Conservation (phyloP, 2,113 vertebrate species). For the Ardeotis arabs region DNA sequence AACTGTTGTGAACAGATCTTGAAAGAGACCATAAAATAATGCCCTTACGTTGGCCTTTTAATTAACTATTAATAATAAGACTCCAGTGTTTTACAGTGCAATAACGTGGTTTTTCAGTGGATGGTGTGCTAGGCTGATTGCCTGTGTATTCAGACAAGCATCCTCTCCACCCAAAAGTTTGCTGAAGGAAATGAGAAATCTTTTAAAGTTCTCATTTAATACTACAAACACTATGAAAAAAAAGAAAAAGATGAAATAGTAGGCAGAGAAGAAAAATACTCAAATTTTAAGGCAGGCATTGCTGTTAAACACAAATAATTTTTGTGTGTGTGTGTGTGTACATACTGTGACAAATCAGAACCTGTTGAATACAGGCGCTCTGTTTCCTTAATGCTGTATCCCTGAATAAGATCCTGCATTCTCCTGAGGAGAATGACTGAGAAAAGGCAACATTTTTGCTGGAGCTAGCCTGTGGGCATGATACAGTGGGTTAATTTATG, state of each 20-base stretch:
- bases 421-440: not conserved
- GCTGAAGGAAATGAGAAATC: not conserved
- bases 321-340: not conserved
- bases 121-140: slow-evolving; percentile 9
- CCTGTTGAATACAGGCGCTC: not conserved
- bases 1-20: slow-evolving; percentile 28
- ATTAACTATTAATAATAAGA: slow-evolving; percentile 61
- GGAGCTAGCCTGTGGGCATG: not conserved
- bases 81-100: slow-evolving; percentile 44
- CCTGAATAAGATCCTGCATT: not conserved
- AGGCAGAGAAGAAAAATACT: not conserved
- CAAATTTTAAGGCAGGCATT: not conserved
- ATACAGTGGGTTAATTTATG: not conserved
- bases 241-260: not conserved
- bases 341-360: not conserved
- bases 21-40: slow-evolving; percentile 62
- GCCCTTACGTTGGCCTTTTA: slow-evolving; percentile 60
- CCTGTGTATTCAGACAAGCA: slow-evolving; percentile 45
- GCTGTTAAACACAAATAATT: not conserved
- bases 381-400: not conserved
- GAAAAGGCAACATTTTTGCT: not conserved
- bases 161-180: not conserved
- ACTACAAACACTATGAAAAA: not conserved
- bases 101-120: slow-evolving; percentile 35
- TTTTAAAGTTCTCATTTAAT: not conserved